These are phyloP conservation scores for Habroteleia sp. DNA, from an alignment of 2,888 invertebrate genomes.

Conservation along the genomic window DNA sequence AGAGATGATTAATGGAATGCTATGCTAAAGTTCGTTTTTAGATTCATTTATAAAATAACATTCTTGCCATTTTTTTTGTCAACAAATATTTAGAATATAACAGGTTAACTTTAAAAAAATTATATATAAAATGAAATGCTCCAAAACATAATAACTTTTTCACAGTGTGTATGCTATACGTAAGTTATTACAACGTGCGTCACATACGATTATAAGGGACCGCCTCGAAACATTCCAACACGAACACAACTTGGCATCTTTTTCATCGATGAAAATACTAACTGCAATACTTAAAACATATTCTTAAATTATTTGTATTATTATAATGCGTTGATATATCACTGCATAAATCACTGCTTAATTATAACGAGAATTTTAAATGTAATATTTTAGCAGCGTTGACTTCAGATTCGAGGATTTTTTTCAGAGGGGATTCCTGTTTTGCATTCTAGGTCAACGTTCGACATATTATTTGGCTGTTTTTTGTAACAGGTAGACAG, in stretches of 20 bases:
- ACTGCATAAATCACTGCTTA: constrained; percentile 19
- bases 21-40: constrained; percentile 23
- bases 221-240: constrained; percentile 58
- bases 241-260: constrained; percentile 59
- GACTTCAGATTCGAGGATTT: constrained; percentile 12
- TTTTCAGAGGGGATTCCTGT: constrained; percentile 68
- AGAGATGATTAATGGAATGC: too few species aligned
- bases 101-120: constrained; percentile 34
- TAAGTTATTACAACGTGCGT: constrained; percentile 54
- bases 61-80: constrained; percentile 1
- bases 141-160: constrained; percentile 30
- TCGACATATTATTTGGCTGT: constrained; percentile 64
- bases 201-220: constrained; percentile 52
- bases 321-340: constrained; percentile 7
- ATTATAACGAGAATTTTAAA: constrained; percentile 13
- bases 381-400: constrained; percentile 13
- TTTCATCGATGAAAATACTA: constrained; percentile 52
- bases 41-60: constrained; percentile 1
- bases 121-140: constrained; percentile 41
- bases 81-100: constrained; percentile 1
- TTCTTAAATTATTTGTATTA: constrained; percentile 19
- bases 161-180: constrained; percentile 16
- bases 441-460: constrained; percentile 75
- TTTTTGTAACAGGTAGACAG: constrained; percentile 30
- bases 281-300: constrained; percentile 41